These are phyloP conservation scores for Donacobius atricapilla DNA, from an alignment of 2,113 vertebrate species.

Conservation along the genomic window DNA sequence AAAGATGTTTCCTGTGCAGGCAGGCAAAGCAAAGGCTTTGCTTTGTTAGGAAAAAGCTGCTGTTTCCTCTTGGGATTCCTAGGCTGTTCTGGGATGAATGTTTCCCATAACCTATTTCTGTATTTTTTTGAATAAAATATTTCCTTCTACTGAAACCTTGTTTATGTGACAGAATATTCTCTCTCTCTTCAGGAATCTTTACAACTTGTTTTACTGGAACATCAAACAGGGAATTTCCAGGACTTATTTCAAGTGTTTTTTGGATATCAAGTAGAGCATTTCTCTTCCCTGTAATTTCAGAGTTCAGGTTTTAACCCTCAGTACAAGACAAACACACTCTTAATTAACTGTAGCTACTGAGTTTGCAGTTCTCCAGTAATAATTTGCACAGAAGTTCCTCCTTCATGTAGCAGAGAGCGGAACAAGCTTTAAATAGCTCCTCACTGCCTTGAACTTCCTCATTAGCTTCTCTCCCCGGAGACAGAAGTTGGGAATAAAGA, in stretches of 20 bases:
- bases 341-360: constrained; percentile 20
- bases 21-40: not conserved
- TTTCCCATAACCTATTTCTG: not conserved
- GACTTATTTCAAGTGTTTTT: not conserved
- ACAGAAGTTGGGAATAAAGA: constrained; percentile 26
- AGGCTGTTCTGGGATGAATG: not conserved
- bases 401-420: not conserved
- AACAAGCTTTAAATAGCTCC: constrained; percentile 50
- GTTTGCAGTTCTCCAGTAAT: not conserved
- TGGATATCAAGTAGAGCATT: not conserved
- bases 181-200: not conserved
- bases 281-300: not conserved
- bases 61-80: not conserved
- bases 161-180: constrained; percentile 7
- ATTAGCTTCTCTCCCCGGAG: constrained; percentile 35
- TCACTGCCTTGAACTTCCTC: constrained; percentile 12
- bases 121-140: not conserved
- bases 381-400: constrained; percentile 21
- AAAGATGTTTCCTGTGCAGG: not conserved
- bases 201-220: constrained; percentile 27
- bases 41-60: not conserved
- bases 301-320: not conserved
- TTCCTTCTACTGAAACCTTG: not conserved
- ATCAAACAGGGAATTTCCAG: constrained; percentile 28
- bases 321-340: constrained; percentile 6